Evolutionary conservation across 2,888 invertebrate genomes (phyloP).

Genomic region (Conus canariensis): DNA sequence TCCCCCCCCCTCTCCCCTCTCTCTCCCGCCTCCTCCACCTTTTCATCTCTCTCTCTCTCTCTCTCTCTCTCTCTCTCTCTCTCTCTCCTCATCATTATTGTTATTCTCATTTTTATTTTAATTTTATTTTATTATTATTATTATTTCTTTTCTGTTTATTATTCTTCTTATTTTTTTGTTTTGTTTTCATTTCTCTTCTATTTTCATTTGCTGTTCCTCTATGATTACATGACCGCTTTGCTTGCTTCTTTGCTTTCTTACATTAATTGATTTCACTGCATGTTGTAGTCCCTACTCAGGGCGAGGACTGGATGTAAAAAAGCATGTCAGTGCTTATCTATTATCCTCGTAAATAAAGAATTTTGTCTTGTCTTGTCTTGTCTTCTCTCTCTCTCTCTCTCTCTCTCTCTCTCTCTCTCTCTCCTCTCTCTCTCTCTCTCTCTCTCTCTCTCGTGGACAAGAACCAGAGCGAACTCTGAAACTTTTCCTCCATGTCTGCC

Average conservation of each 20-base stretch:
- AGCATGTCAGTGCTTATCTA: too few relatives aligned
- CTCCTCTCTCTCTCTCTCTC: neutral
- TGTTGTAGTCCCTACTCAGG: too few relatives aligned
- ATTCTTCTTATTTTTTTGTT: neutral
- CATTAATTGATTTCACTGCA: too few relatives aligned
- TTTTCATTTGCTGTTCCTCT: too few relatives aligned
- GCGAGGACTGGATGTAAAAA: too few relatives aligned
- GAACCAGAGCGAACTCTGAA: too few relatives aligned
- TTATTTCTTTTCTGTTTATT: too few relatives aligned
- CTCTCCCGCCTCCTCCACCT: neutral
- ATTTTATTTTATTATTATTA: neutral
- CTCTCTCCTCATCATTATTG: neutral
- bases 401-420: neutral
- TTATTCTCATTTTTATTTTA: neutral
- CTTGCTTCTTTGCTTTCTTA: too few relatives aligned
- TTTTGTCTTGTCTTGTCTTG: neutral
- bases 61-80: neutral
- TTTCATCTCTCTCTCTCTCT: neutral
- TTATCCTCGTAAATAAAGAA: too few relatives aligned
- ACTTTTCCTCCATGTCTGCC: neutral
- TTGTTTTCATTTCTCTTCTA: constrained; percentile 1
- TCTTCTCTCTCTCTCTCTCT: neutral
- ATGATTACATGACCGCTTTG: too few relatives aligned
- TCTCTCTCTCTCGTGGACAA: neutral
- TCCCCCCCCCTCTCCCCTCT: neutral